Conservation (phyloP, 2,797 vertebrate species). For the Argya squamiceps region DNA sequence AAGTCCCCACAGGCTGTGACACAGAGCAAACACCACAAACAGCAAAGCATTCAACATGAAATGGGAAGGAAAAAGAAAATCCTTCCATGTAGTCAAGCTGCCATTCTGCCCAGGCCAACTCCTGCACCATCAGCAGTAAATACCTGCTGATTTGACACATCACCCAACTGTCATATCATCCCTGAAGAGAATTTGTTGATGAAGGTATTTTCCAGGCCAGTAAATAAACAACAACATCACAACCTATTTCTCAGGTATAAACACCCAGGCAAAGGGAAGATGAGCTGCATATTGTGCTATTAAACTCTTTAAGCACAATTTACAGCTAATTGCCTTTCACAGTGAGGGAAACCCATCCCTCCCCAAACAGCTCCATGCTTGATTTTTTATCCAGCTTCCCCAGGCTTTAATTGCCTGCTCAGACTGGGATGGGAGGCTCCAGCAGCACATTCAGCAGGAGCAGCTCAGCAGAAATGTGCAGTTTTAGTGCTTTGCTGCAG, state of each 20-base stretch:
- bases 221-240: slow-evolving; percentile 39
- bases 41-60: not conserved
- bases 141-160: slow-evolving; percentile 34
- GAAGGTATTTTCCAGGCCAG: not conserved
- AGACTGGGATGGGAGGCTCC: not conserved
- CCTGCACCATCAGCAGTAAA: slow-evolving; percentile 34
- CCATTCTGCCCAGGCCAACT: not conserved
- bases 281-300: not conserved
- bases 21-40: not conserved
- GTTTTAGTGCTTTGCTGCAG: not conserved
- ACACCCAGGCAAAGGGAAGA: not conserved
- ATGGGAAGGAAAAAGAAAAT: not conserved
- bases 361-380: not conserved
- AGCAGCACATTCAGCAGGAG: not conserved
- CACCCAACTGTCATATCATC: not conserved
- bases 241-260: not conserved
- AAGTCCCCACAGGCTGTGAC: not conserved
- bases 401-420: not conserved
- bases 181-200: not conserved
- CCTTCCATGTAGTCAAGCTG: not conserved
- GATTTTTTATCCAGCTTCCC: not conserved
- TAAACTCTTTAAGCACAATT: slow-evolving; percentile 25
- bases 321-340: slow-evolving; percentile 14
- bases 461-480: not conserved
- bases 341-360: not conserved